These are phyloP conservation scores for Clarias platycephalus DNA, from an alignment of 2,797 vertebrate genomes.

Conservation along the genomic window DNA sequence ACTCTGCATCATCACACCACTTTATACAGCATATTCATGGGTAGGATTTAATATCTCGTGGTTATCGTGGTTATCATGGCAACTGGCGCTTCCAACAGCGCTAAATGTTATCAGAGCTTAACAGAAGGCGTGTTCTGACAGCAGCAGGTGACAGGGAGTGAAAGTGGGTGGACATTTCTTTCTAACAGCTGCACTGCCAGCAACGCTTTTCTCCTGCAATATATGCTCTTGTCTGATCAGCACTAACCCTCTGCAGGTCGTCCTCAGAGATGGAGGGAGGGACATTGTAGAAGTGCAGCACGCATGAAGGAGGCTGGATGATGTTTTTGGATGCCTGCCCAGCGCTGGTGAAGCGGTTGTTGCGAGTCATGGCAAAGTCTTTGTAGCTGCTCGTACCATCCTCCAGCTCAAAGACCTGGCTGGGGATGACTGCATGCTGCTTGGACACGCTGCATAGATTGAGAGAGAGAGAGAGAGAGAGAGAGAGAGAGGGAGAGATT, in stretches of 20 bases:
- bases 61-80: conserved; percentile 28
- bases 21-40: not conserved
- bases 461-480: not conserved
- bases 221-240: not conserved
- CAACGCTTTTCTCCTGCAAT: not conserved
- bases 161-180: conserved; percentile 17
- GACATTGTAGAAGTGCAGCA: conserved; percentile 95
- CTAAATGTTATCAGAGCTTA: conserved; percentile 33
- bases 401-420: conserved; percentile 94
- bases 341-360: conserved; percentile 95
- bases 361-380: conserved; percentile 96
- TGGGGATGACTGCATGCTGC: conserved; percentile 94
- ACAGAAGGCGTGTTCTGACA: conserved; percentile 28
- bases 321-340: conserved; percentile 98
- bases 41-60: not conserved
- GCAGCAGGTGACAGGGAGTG: conserved; percentile 17
- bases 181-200: conserved; percentile 8
- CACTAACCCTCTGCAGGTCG: conserved; percentile 83
- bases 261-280: conserved; percentile 90
- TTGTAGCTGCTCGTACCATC: conserved; percentile 96
- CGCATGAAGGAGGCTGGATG: conserved; percentile 94
- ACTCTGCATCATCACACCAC: not conserved
- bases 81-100: conserved; percentile 11
- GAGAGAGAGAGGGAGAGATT: not conserved
- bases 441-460: conserved; percentile 85